Conservation (phyloP, 2,113 vertebrate species). For the Atrichornis clamosus region DNA sequence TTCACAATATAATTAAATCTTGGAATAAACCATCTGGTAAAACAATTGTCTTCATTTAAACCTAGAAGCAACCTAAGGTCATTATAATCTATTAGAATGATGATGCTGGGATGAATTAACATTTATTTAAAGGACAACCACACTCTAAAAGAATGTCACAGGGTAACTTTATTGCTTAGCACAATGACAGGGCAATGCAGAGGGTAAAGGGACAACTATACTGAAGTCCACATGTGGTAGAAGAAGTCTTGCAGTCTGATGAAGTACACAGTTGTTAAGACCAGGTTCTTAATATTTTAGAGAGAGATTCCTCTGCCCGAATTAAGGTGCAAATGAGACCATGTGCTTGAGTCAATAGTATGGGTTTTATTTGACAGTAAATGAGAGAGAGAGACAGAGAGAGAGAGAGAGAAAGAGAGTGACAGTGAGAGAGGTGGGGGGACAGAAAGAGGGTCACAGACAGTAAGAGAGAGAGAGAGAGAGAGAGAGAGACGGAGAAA, state of each 20-base stretch:
- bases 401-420: too few species aligned
- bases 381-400: too few species aligned
- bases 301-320: too few species aligned
- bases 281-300: too few species aligned
- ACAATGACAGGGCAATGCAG: not conserved
- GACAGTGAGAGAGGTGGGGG: too few species aligned
- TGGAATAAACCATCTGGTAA: not conserved
- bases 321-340: too few species aligned
- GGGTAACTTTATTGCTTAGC: not conserved
- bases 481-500: too few species aligned
- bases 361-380: too few species aligned
- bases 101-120: not conserved
- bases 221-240: not conserved
- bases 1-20: not conserved
- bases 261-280: not conserved
- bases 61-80: not conserved
- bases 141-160: not conserved
- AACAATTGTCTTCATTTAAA: not conserved
- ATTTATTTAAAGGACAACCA: not conserved
- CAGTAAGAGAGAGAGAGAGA: too few species aligned
- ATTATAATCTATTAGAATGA: not conserved
- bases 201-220: not conserved
- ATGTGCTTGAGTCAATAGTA: too few species aligned
- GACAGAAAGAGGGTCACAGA: too few species aligned
- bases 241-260: not conserved